A percentile compares a stretch with the other conserved stretches of the same genome.
Evolutionary conservation across 2,797 vertebrate genomes (phyloP).

Genomic region (Catharus ustulatus): DNA sequence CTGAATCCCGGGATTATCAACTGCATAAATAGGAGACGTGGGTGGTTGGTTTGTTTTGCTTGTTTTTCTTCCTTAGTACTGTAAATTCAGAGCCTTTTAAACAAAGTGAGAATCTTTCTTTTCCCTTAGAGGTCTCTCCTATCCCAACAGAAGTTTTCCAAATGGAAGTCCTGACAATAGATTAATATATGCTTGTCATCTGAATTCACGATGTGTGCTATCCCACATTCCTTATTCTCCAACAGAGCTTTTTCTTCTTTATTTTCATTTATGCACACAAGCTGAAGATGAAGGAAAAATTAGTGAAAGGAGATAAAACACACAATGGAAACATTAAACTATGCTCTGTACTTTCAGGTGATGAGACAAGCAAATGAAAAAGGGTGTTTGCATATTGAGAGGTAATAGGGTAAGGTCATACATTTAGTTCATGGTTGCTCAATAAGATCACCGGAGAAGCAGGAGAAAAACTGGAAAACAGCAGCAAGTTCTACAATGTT

Average conservation of each 20-base stretch:
- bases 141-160: background rate
- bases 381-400: background rate
- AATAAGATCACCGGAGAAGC: background rate
- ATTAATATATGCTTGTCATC: background rate
- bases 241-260: background rate
- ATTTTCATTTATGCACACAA: background rate
- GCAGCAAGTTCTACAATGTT: background rate
- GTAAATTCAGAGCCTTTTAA: background rate
- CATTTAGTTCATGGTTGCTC: background rate
- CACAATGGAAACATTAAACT: background rate
- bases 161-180: background rate
- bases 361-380: background rate
- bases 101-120: background rate
- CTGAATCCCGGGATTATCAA: slow-evolving; percentile 24
- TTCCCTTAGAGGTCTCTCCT: background rate
- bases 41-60: background rate
- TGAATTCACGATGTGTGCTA: background rate
- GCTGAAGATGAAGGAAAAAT: background rate
- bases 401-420: background rate
- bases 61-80: background rate
- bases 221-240: background rate
- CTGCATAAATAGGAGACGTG: background rate
- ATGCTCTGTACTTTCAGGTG: background rate
- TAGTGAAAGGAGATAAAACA: background rate
- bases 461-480: background rate